These are phyloP conservation scores for Drosophila kurseongensis DNA, from an alignment of 1,140 invertebrate genomes.

Conservation along the genomic window DNA sequence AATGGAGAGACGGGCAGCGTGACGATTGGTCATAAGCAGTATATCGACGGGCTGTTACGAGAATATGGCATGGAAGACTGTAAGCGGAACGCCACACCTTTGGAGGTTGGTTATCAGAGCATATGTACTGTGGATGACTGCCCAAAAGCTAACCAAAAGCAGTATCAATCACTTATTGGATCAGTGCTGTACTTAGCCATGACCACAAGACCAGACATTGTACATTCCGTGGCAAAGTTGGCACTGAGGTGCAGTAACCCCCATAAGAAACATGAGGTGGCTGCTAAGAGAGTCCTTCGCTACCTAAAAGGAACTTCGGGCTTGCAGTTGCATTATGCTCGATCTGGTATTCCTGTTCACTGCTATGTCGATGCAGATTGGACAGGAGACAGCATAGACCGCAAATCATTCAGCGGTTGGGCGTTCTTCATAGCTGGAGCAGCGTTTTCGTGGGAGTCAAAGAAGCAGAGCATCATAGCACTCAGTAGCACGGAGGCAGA, in stretches of 20 bases:
- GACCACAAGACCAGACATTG: neutral
- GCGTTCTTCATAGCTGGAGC: constrained; percentile 3
- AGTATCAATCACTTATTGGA: neutral
- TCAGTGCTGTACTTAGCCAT: constrained; percentile 1
- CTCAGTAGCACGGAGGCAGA: neutral
- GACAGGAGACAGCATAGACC: neutral
- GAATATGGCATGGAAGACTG: constrained; percentile 1
- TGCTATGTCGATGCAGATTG: constrained; percentile 7
- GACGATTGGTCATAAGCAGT: constrained; percentile 3
- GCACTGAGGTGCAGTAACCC: neutral
- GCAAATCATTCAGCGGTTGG: constrained; percentile 10
- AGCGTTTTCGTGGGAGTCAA: too few relatives aligned
- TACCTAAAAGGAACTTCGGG: neutral
- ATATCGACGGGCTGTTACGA: neutral
- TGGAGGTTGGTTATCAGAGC: neutral
- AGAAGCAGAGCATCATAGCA: neutral
- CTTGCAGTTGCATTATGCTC: neutral
- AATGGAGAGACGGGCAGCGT: neutral
- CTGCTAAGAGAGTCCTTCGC: neutral
- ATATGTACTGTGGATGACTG: neutral
- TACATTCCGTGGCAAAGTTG: neutral
- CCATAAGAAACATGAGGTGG: neutral
- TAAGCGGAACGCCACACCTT: neutral
- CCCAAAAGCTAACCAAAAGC: neutral
- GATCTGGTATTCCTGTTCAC: neutral